Conservation (phyloP, 1,140 invertebrate species). For the Diuraphis noxia region DNA sequence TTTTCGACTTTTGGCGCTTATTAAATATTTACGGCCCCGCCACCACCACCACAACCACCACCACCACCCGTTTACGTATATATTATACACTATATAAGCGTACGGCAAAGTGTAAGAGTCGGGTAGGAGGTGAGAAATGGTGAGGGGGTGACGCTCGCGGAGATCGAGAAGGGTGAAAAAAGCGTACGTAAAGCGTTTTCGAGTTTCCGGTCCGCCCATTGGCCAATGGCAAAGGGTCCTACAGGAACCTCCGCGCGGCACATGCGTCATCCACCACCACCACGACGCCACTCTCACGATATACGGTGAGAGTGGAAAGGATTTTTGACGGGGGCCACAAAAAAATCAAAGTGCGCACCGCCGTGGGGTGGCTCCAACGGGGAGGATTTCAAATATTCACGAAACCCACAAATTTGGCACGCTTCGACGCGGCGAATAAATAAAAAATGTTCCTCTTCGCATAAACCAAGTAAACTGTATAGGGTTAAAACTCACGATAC, state of each 20-base stretch:
- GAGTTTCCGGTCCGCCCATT: conserved; percentile 52
- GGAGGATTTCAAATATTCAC: not conserved
- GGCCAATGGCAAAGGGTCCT: conserved; percentile 48
- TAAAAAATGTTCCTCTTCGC: not conserved
- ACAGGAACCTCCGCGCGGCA: conserved; percentile 23
- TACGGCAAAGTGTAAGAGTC: not conserved
- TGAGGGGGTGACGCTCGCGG: not conserved
- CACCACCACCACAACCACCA: not conserved
- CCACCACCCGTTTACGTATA: not conserved
- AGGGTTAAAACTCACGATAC: not conserved
- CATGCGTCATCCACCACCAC: conserved; percentile 47
- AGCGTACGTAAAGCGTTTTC: conserved; percentile 53
- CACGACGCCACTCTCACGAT: not conserved
- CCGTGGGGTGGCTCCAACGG: not conserved
- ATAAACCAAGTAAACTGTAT: not conserved
- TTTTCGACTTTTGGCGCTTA: conserved; percentile 53
- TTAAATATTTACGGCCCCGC: conserved; percentile 49
- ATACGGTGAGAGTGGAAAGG: not conserved
- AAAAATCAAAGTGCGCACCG: conserved; percentile 18
- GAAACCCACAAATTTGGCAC: not conserved
- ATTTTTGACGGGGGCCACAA: conserved; percentile 32
- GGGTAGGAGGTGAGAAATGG: not conserved
- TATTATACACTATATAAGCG: not conserved
- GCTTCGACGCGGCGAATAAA: not conserved
- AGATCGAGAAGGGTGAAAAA: conserved; percentile 38